Percentiles rank a stretch among this genome's conserved stretches.
Evolutionary conservation across 2,888 invertebrate genomes (phyloP).

Genomic region (Monoplex corrugatus): DNA sequence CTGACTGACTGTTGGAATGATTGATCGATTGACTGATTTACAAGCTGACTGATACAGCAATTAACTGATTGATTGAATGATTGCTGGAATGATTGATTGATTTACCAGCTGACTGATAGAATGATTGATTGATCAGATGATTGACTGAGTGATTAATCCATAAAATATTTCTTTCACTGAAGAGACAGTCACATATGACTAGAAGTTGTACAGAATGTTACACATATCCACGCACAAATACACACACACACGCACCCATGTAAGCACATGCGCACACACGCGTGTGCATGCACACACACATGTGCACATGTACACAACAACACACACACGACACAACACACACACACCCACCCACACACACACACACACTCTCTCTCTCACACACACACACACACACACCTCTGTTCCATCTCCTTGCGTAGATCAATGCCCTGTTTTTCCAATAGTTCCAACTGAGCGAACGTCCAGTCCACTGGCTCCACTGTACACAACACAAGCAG

Average conservation of each 20-base stretch:
- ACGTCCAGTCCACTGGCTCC: conserved; percentile 96
- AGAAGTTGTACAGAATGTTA: too few relatives aligned
- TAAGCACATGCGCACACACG: background rate
- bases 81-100: too few relatives aligned
- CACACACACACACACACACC: conserved; percentile 80
- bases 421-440: conserved; percentile 99
- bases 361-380: background rate
- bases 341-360: background rate
- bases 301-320: background rate
- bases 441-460: conserved; percentile 97
- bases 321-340: background rate
- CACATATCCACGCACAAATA: background rate
- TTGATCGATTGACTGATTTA: too few relatives aligned
- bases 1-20: too few relatives aligned
- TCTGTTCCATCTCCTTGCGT: conserved; percentile 98
- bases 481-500: conserved; percentile 56
- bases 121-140: too few relatives aligned
- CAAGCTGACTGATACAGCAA: too few relatives aligned
- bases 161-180: too few relatives aligned
- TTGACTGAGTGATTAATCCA: too few relatives aligned
- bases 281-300: background rate
- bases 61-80: too few relatives aligned
- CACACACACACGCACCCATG: background rate
- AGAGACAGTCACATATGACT: too few relatives aligned
- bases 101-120: too few relatives aligned